phyloP scores from a whole-genome alignment of 2,888 invertebrate genomes.

The Uropetala carovei region DNA sequence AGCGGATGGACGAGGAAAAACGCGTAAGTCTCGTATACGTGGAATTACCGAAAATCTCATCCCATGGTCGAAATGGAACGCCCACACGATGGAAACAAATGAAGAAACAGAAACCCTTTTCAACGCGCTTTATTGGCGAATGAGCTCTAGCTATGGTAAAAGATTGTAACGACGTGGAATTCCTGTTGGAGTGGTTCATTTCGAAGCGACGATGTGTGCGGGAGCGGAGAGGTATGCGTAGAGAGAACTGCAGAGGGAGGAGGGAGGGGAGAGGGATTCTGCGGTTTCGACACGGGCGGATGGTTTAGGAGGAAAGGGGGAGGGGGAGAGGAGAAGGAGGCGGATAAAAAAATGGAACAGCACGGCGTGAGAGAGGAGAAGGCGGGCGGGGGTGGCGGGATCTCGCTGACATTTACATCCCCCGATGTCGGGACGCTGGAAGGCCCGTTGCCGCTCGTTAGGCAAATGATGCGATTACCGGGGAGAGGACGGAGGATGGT shows the following conservation, averaged over 20 bases:
- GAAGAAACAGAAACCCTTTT: too few species aligned
- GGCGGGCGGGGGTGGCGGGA: background rate
- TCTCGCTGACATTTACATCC: conserved; percentile 27
- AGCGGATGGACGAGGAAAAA: too few species aligned
- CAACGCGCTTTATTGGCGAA: too few species aligned
- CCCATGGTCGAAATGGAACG: too few species aligned
- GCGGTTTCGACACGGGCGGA: background rate
- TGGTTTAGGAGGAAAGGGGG: background rate
- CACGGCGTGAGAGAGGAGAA: background rate
- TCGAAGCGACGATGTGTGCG: background rate
- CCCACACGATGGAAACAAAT: too few species aligned
- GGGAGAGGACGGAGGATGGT: background rate
- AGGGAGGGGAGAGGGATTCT: background rate
- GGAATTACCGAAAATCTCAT: too few species aligned
- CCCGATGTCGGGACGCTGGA: background rate
- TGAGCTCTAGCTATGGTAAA: too few species aligned
- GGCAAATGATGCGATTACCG: conserved; percentile 39
- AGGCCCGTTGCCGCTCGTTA: conserved; percentile 22
- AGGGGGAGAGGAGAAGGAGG: too few species aligned
- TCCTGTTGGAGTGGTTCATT: background rate
- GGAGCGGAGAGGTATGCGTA: background rate
- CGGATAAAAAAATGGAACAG: conserved; percentile 15
- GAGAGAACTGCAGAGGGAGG: background rate
- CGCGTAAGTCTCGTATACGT: too few species aligned
- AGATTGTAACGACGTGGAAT: too few species aligned